These are phyloP conservation scores for Hedya salicella DNA, from an alignment of 2,888 invertebrate genomes.

Conservation along the genomic window DNA sequence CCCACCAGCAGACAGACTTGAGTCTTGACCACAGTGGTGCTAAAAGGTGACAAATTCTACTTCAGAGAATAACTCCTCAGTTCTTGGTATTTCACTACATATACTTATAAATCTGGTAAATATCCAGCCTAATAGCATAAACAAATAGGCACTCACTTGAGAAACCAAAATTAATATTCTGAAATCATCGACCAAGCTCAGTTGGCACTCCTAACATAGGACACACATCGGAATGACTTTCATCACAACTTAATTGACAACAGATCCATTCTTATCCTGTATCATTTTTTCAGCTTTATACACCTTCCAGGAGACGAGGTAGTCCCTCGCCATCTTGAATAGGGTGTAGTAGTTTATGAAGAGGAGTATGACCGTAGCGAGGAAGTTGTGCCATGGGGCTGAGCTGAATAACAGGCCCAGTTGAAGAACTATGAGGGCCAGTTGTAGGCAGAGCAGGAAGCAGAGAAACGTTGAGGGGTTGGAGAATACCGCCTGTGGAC, in stretches of 20 bases:
- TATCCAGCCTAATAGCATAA: background rate
- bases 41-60: too few species aligned
- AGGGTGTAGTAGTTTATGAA: slow-evolving; percentile 96
- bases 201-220: slow-evolving; percentile 21
- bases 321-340: slow-evolving; percentile 95
- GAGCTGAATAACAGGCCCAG: slow-evolving; percentile 91
- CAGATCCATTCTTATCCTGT: slow-evolving; percentile 83
- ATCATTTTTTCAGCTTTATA: slow-evolving; percentile 90
- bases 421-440: slow-evolving; percentile 89
- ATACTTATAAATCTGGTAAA: background rate
- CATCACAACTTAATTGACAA: slow-evolving; percentile 47
- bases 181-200: too few species aligned
- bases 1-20: too few species aligned
- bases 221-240: slow-evolving; percentile 16
- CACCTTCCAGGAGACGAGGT: slow-evolving; percentile 92
- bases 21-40: too few species aligned
- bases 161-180: too few species aligned
- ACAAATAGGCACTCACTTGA: too few species aligned
- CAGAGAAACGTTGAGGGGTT: slow-evolving; percentile 93
- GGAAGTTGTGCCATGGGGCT: slow-evolving; percentile 95
- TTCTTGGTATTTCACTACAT: too few species aligned
- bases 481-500: slow-evolving; percentile 91
- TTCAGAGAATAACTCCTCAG: too few species aligned
- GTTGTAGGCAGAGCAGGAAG: slow-evolving; percentile 89
- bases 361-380: slow-evolving; percentile 93